A percentile compares a stretch with the other conserved stretches of the same genome.
Evolutionary conservation across 2,797 vertebrate species (phyloP).

Genomic region (Acropternis orthonyx): DNA sequence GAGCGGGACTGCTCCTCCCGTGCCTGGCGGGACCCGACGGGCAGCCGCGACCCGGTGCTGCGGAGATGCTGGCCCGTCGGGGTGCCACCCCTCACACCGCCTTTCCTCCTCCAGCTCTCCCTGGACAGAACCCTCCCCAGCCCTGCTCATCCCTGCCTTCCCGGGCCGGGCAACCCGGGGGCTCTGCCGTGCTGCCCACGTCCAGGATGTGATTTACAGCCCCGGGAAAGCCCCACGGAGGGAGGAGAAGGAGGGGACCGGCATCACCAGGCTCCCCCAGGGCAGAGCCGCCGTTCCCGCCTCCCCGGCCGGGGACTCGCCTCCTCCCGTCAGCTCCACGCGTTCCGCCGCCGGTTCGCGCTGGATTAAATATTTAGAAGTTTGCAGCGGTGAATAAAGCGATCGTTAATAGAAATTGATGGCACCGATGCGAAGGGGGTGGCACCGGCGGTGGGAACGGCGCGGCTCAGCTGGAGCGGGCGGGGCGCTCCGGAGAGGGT

Average conservation of each 20-base stretch:
- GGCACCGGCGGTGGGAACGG: conserved; percentile 2
- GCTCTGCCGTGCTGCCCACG: background rate
- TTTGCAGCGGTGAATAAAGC: conserved; percentile 66
- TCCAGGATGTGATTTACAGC: background rate
- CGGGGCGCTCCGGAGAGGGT: background rate
- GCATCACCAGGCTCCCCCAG: conserved; percentile 30
- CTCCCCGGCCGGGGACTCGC: background rate
- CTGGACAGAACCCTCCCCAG: background rate
- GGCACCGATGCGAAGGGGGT: conserved; percentile 39
- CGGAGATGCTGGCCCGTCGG: background rate
- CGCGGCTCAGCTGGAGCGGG: background rate
- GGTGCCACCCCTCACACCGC: too few relatives aligned
- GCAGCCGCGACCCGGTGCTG: background rate
- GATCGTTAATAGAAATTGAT: conserved; percentile 56
- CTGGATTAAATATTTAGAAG: conserved; percentile 66
- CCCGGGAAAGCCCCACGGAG: background rate
- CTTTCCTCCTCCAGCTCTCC: background rate
- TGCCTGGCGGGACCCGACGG: background rate
- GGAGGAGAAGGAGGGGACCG: background rate
- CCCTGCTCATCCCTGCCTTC: background rate
- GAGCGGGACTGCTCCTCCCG: background rate
- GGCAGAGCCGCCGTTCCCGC: background rate
- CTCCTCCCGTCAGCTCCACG: background rate
- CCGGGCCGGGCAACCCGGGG: background rate
- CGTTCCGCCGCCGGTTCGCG: conserved; percentile 28